These are phyloP conservation scores for Bombus affinis DNA, from an alignment of 1,140 invertebrate species.

Conservation along the genomic window DNA sequence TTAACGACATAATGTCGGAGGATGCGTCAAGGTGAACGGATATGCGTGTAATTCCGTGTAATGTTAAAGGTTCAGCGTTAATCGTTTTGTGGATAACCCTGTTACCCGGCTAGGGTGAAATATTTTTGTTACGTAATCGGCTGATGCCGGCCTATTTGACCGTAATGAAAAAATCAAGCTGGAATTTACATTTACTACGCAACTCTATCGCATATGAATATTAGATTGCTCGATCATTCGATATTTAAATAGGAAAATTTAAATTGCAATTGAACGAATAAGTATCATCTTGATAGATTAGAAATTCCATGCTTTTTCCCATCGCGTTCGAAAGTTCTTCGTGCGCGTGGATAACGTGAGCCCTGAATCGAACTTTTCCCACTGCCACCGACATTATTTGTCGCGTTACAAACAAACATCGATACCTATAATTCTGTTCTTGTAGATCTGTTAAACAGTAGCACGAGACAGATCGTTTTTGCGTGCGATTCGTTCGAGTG, in stretches of 20 bases:
- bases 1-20: constrained; percentile 48
- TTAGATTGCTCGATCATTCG: not conserved
- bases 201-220: not conserved
- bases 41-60: constrained; percentile 23
- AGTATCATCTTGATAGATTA: too few species aligned
- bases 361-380: too few species aligned
- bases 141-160: not conserved
- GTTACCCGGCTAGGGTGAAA: not conserved
- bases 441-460: too few species aligned
- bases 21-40: constrained; percentile 37
- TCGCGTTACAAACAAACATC: too few species aligned
- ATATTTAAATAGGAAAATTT: not conserved
- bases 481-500: too few species aligned
- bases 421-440: not conserved
- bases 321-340: too few species aligned
- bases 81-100: not conserved
- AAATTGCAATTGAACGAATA: not conserved
- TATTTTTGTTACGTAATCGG: constrained; percentile 10
- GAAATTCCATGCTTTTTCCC: too few species aligned
- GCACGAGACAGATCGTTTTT: too few species aligned
- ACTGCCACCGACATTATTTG: too few species aligned
- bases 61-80: constrained; percentile 3
- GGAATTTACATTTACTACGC: not conserved
- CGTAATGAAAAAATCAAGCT: not conserved
- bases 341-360: too few species aligned